Conservation (phyloP, 2,113 vertebrate species). For the Anser cygnoides region DNA sequence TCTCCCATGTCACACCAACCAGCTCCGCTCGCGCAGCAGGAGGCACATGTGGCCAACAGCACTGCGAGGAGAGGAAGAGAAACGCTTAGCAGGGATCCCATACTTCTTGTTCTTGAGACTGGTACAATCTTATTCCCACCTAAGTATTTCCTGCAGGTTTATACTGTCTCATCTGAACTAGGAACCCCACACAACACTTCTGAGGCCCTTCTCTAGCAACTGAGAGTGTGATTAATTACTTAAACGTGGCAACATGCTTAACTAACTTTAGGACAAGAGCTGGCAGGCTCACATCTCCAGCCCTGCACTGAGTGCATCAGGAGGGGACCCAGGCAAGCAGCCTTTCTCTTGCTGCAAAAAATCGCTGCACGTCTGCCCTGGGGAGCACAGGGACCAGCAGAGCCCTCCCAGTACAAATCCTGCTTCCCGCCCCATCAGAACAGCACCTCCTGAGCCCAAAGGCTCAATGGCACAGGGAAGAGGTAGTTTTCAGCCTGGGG, state of each 20-base stretch:
- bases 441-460: neutral
- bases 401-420: neutral
- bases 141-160: neutral
- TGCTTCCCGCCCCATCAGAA: neutral
- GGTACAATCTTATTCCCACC: neutral
- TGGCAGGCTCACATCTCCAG: neutral
- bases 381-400: neutral
- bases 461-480: neutral
- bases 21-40: neutral
- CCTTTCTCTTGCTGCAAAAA: neutral
- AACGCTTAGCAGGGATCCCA: neutral
- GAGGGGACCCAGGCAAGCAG: neutral
- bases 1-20: neutral
- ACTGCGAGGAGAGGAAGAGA: neutral
- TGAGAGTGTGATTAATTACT: neutral
- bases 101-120: neutral
- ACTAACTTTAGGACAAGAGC: neutral
- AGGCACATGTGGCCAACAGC: neutral
- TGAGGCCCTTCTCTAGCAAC: neutral
- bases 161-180: neutral
- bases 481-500: neutral
- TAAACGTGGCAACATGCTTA: neutral
- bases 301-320: neutral
- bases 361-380: neutral
- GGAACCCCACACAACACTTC: neutral